Base-by-base conservation (phyloP, 1,140 invertebrate genomes). In the Steinernema feltiae region DNA sequence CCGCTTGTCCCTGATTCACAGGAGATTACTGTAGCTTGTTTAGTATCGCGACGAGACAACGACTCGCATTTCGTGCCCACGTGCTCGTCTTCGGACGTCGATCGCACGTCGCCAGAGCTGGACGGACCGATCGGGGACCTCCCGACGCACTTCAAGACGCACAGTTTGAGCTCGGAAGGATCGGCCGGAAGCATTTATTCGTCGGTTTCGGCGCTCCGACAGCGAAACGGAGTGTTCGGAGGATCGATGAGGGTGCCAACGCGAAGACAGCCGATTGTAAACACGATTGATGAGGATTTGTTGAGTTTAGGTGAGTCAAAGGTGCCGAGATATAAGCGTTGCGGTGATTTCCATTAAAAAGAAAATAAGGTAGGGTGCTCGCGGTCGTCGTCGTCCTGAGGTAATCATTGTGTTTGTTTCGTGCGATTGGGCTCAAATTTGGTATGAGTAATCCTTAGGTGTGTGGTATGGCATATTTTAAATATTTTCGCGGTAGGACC, bases 201-300 rank as follows among this genome's bases (percentile, higher is more conserved):
- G 24, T 63, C 53, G 53, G 24, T 63, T 63, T 63, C 53, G 53
- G 24, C 53, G 2, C 53, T 63, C 7, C 7, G 53, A 27, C 53
- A 63, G 24, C 15, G 53, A 21, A 63, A 63, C 53, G 53, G 53
- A 7, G 53, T 63, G 2, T 63, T 63, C 53, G 53, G 53, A 63
- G 53, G 53, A 21, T 63, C 53, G 15, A 63, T 63, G 53, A 63
- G 53, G 53, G 24, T 63, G 2, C 53, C 53, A 17, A 27, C 53
- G 3, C 7, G 53, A 21, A 12, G 53, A 27, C 53, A 63, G 24
- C 53, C 53, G 7, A 15, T 63, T 27, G 53, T 63, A 3, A 63
- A 63, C 24, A 63, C 53, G 53, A 63, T 63, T 21, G 53, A 63
- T 63, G 53, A 63, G 53, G 53, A 63, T 27, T 27, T 63, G 53